Evolutionary conservation across 2,888 invertebrate genomes (phyloP).

Genomic region (Apamea sordens): DNA sequence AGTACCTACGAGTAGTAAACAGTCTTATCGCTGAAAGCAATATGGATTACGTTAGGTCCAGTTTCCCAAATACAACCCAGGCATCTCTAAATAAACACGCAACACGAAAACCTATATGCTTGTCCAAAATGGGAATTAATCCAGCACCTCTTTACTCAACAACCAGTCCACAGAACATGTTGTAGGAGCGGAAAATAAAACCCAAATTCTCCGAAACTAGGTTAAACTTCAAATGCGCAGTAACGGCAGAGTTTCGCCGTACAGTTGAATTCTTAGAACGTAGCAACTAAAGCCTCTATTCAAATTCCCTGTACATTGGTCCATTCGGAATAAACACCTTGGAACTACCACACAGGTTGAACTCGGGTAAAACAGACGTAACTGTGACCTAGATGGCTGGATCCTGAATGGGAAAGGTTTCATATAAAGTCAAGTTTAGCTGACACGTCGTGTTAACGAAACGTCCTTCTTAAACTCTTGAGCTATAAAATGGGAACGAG

Average conservation of each 20-base stretch:
- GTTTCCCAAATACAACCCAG: neutral
- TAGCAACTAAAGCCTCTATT: constrained; percentile 15
- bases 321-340: constrained; percentile 7
- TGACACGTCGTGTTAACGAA: constrained; percentile 41
- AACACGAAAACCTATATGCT: neutral
- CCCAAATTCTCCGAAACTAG: constrained; percentile 14
- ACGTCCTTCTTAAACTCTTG: constrained; percentile 32
- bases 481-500: constrained; percentile 23
- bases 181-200: constrained; percentile 13
- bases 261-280: constrained; percentile 34
- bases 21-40: neutral
- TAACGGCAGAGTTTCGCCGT: constrained; percentile 6
- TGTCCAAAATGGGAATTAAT: neutral
- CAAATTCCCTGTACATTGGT: constrained; percentile 26
- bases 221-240: constrained; percentile 20
- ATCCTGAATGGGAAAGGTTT: constrained; percentile 20
- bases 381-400: constrained; percentile 20
- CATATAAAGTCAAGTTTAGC: constrained; percentile 39
- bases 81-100: neutral
- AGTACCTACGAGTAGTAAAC: neutral
- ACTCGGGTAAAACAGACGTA: constrained; percentile 19
- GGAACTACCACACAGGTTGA: neutral
- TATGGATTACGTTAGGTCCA: neutral
- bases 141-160: neutral
- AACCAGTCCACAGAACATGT: neutral